Conservation (phyloP, 2,113 vertebrate genomes). For the Salvelinus fontinalis region DNA sequence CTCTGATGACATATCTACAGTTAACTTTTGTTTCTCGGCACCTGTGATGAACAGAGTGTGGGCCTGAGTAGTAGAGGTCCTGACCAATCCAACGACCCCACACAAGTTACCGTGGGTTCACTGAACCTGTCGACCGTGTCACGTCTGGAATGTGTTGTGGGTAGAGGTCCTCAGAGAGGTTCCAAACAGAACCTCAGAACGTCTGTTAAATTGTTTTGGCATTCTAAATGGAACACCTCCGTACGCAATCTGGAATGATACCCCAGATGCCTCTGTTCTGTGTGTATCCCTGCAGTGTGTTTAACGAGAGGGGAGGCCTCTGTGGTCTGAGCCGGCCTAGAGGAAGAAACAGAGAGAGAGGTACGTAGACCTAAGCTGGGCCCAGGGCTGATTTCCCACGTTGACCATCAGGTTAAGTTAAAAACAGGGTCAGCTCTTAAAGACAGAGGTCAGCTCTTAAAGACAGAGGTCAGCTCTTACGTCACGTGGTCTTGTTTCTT, state of each 20-base stretch:
- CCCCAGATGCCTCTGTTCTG: slow-evolving; percentile 22
- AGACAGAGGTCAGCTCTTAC: slow-evolving; percentile 40
- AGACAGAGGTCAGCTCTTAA: slow-evolving; percentile 19
- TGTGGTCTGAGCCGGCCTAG: slow-evolving; percentile 27
- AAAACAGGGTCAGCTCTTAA: slow-evolving; percentile 52
- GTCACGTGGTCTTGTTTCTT: slow-evolving; percentile 52
- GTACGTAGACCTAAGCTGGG: slow-evolving; percentile 30
- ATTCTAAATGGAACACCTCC: slow-evolving; percentile 76
- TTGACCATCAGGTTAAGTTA: slow-evolving; percentile 62
- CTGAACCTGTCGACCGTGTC: slow-evolving; percentile 33
- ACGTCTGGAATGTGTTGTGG: slow-evolving; percentile 52
- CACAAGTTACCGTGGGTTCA: slow-evolving; percentile 54
- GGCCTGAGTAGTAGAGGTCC: slow-evolving; percentile 27
- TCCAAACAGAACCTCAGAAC: slow-evolving; percentile 52
- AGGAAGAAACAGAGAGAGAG: slow-evolving; percentile 29
- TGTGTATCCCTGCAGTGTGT: slow-evolving; percentile 1
- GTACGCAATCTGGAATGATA: slow-evolving; percentile 58
- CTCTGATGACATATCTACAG: slow-evolving; percentile 12
- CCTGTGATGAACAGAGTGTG: slow-evolving; percentile 28
- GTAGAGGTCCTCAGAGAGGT: slow-evolving; percentile 47
- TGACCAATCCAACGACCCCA: slow-evolving; percentile 13
- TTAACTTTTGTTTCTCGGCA: too few relatives aligned
- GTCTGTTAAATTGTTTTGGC: slow-evolving; percentile 64
- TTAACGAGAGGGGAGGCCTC: slow-evolving; percentile 34
- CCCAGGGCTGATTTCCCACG: slow-evolving; percentile 59